These are phyloP conservation scores for Nasua narica DNA, from an alignment of 2,797 vertebrate species.

Conservation along the genomic window DNA sequence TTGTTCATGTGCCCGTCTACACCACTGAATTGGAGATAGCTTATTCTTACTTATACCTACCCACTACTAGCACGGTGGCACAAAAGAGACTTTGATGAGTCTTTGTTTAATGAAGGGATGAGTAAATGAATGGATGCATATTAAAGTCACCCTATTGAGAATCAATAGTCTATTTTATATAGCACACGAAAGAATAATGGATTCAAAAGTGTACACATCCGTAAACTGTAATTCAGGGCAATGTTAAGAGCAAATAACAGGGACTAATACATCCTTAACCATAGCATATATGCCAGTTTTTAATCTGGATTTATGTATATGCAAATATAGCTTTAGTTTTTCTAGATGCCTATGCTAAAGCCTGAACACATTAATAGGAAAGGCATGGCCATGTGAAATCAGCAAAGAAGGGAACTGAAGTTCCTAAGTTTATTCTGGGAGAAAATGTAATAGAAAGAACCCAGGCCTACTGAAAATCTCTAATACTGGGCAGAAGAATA, in stretches of 20 bases:
- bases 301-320: neutral
- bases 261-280: no score
- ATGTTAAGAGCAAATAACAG: neutral
- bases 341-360: neutral
- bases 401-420: neutral
- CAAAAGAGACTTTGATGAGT: neutral
- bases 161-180: neutral
- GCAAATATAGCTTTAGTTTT: neutral
- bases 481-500: neutral
- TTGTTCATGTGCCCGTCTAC: neutral
- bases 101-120: neutral
- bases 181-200: neutral
- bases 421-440: neutral
- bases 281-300: neutral
- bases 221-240: neutral
- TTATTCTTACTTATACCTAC: neutral
- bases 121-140: neutral
- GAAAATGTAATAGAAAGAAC: neutral
- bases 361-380: neutral
- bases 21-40: neutral
- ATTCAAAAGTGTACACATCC: neutral
- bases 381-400: neutral
- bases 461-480: neutral
- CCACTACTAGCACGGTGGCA: neutral
- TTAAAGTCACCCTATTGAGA: conserved; percentile 10